phyloP scores from a whole-genome alignment of 2,888 invertebrate genomes.

The Cantharis nigra region DNA sequence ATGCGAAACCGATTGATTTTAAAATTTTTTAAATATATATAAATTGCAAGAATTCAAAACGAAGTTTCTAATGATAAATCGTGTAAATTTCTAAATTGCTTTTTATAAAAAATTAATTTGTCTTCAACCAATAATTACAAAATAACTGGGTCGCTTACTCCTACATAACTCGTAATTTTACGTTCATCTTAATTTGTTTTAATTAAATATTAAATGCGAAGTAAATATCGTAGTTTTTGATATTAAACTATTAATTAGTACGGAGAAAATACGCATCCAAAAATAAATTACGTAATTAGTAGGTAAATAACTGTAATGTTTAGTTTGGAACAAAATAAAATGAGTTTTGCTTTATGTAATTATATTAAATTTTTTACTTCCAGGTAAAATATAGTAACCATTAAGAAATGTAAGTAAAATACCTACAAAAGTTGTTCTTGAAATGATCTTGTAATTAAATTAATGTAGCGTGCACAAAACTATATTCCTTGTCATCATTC shows the following conservation, averaged over 20 bases:
- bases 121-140: not conserved
- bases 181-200: not conserved
- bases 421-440: conserved; percentile 34
- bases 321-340: not conserved
- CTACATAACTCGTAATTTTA: not conserved
- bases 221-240: not conserved
- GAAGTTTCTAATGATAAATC: not conserved
- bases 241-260: not conserved
- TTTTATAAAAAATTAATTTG: not conserved
- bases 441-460: conserved; percentile 41
- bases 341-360: not conserved
- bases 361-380: not conserved
- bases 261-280: not conserved
- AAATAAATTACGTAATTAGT: not conserved
- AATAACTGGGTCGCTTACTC: not conserved
- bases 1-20: not conserved
- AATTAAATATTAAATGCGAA: not conserved
- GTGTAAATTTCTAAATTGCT: not conserved
- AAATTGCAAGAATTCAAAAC: not conserved
- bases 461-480: conserved; percentile 41
- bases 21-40: not conserved
- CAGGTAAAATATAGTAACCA: conserved; percentile 1
- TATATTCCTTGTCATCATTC: conserved; percentile 13
- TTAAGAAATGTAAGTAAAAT: conserved; percentile 4
- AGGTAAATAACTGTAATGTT: not conserved